These are phyloP conservation scores for Drosophila silvestris DNA, from an alignment of 2,888 invertebrate species.

Conservation along the genomic window DNA sequence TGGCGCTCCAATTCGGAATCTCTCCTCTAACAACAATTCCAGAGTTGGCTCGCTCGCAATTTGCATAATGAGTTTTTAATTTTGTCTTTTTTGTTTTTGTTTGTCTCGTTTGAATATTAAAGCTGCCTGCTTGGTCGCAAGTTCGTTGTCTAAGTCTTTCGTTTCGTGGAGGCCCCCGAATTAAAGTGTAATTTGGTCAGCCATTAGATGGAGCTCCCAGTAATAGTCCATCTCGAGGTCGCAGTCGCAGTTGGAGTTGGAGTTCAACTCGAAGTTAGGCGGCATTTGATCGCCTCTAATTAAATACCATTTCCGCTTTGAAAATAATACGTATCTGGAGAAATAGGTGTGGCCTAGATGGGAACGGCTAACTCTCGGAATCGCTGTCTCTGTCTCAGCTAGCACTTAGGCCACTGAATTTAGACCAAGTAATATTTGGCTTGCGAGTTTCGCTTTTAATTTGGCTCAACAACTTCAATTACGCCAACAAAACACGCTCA, in stretches of 20 bases:
- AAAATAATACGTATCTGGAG: conserved; percentile 66
- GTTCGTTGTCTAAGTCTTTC: conserved; percentile 74
- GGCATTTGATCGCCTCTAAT: conserved; percentile 79
- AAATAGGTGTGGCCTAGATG: conserved; percentile 68
- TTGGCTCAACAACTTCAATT: conserved; percentile 20
- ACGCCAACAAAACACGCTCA: neutral
- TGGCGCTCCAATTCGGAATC: conserved; percentile 23
- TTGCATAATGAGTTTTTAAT: conserved; percentile 84
- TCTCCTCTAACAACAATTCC: conserved; percentile 6
- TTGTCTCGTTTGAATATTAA: conserved; percentile 64
- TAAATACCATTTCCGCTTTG: conserved; percentile 79
- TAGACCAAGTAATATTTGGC: conserved; percentile 24
- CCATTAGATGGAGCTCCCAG: conserved; percentile 62
- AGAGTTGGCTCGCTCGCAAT: conserved; percentile 58
- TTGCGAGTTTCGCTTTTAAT: conserved; percentile 35
- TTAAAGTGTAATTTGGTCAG: conserved; percentile 81
- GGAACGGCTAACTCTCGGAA: conserved; percentile 41
- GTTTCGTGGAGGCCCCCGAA: conserved; percentile 57
- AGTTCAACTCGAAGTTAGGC: conserved; percentile 32
- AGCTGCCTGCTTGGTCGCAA: conserved; percentile 34
- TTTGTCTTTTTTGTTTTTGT: conserved; percentile 29
- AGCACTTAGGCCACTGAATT: conserved; percentile 24
- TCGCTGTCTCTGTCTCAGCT: conserved; percentile 4
- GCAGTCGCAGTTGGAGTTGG: conserved; percentile 11
- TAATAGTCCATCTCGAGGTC: conserved; percentile 43